Conservation (phyloP, 2,888 invertebrate genomes). For the Eurois occulta region DNA sequence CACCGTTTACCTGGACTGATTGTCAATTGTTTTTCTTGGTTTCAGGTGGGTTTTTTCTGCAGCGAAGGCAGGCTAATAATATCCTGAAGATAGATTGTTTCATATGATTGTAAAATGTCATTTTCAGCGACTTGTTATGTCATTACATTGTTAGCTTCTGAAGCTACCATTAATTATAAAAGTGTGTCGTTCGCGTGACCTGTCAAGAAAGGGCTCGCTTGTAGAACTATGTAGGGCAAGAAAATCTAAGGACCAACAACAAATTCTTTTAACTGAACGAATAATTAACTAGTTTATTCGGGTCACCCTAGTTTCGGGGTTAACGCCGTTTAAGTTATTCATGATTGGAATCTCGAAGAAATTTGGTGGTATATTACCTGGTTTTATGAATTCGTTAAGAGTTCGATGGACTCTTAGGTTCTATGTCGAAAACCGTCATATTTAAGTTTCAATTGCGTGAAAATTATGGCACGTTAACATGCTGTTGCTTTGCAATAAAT, state of each 20-base stretch:
- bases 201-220: slow-evolving; percentile 31
- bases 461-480: slow-evolving; percentile 11
- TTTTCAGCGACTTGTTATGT: slow-evolving; percentile 24
- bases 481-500: neutral
- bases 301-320: slow-evolving; percentile 46
- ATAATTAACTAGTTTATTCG: slow-evolving; percentile 59
- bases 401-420: slow-evolving; percentile 11
- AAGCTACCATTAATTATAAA: slow-evolving; percentile 32
- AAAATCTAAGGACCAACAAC: slow-evolving; percentile 50
- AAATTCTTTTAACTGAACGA: slow-evolving; percentile 50
- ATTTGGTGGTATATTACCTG: slow-evolving; percentile 38
- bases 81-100: neutral
- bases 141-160: slow-evolving; percentile 32
- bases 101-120: neutral
- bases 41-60: neutral
- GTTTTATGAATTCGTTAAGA: slow-evolving; percentile 12
- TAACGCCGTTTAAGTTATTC: slow-evolving; percentile 47
- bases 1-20: neutral
- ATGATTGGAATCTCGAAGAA: slow-evolving; percentile 41
- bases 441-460: slow-evolving; percentile 2
- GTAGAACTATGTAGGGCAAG: slow-evolving; percentile 61
- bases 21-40: neutral
- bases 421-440: neutral
- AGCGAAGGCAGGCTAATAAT: neutral
- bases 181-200: slow-evolving; percentile 61